Evolutionary conservation across 2,113 vertebrate species (phyloP), one percentile per base, ranked within the genome.

Genomic region (Illadopsis cleaveri): DNA sequence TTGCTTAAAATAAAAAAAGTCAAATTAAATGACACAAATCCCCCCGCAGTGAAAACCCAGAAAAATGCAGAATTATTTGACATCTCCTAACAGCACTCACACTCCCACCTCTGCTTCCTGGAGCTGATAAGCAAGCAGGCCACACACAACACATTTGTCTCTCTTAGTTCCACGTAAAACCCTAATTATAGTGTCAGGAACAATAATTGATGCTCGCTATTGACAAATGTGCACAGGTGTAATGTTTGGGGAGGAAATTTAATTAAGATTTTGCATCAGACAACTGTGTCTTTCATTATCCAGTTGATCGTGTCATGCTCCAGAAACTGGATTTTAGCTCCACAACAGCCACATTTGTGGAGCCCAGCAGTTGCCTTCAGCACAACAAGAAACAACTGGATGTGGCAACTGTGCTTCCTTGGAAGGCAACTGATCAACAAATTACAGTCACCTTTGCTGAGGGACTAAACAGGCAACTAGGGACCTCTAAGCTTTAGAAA

Each of bases 191-290:
- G 78, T 3, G 45, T 65, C 93, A 80, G 89, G 73, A 95, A 72
- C 66, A 83, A 57, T 37, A 72, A 66, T 71, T 80, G 82, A 82
- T 82, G 84, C 84, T 91, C 25, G 2, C 61, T 30, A 50, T 19
- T 91, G 89, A 80, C 81, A 89, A 91, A 87, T 53, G 65, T 24
- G 81, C 83, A 42, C 61, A 95, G 93, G 91, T 94, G 31, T 83
- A 96, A 83, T 82, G 68, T 83, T 90, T 92, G 69, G 82, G 93
- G 78, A 93, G 66, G 90, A 91, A 91, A 82, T 50, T 85, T 89
- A 81, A 95, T 94, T 66, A 96, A 66, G 85, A 68, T 53, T 86
- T 79, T 87, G 35, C 71, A 93, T 80, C 64, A 78, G 80, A 82
- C 66, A 57, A 60, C 33, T 51, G 45, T 28, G 50, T 47, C 68